phyloP scores from a whole-genome alignment of 2,113 vertebrate species.

The Gymnobelideus leadbeateri region DNA sequence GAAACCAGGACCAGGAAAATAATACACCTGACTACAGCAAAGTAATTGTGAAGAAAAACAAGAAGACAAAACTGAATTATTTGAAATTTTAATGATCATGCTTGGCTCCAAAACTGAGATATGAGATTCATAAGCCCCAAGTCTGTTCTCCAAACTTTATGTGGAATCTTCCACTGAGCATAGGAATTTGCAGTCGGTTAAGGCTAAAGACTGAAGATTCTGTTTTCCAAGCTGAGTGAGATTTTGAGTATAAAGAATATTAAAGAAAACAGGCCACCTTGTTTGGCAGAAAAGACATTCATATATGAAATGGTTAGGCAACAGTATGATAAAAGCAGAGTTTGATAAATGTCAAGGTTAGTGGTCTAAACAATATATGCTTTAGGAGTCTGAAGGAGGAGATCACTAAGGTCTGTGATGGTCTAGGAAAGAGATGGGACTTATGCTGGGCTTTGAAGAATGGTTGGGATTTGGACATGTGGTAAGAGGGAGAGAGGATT shows the following conservation, averaged over 20 bases:
- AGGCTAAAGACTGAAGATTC: background rate
- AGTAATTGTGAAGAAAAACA: background rate
- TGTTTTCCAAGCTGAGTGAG: background rate
- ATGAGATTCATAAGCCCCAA: constrained; percentile 12
- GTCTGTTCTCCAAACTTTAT: background rate
- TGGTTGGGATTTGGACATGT: background rate
- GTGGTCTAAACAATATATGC: background rate
- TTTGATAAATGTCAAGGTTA: background rate
- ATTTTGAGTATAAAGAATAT: background rate
- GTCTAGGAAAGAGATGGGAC: background rate
- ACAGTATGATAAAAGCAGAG: background rate
- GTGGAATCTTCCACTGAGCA: background rate
- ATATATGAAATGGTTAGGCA: rapidly evolving
- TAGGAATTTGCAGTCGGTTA: background rate
- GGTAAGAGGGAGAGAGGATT: background rate
- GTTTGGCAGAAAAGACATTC: background rate
- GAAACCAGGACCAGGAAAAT: background rate
- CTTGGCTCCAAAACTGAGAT: background rate
- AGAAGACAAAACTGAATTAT: background rate
- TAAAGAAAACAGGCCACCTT: background rate
- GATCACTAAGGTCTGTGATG: background rate
- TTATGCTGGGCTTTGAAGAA: background rate
- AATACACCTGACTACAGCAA: background rate
- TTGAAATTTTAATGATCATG: background rate
- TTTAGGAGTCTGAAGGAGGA: background rate